These are phyloP conservation scores for Antigone vipio DNA, from an alignment of 2,113 vertebrate species.

Conservation along the genomic window DNA sequence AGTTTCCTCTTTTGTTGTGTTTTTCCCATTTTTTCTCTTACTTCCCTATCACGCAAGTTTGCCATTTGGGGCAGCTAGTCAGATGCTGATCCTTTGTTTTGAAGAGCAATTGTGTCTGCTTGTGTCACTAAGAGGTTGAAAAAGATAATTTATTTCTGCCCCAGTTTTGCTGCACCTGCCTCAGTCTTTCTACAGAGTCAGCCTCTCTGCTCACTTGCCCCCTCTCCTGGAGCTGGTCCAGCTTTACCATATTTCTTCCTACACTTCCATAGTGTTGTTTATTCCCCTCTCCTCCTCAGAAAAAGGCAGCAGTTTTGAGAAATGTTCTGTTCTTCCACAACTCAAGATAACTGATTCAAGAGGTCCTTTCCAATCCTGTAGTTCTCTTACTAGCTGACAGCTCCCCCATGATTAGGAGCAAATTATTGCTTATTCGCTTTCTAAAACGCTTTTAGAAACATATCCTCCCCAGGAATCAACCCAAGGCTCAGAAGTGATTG, in stretches of 20 bases:
- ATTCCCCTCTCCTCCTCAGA: neutral
- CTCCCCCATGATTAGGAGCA: neutral
- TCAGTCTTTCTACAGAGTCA: neutral
- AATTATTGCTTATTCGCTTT: neutral
- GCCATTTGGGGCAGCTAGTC: neutral
- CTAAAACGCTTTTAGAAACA: neutral
- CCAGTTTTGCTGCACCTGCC: neutral
- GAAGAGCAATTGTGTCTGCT: neutral
- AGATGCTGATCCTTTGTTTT: neutral
- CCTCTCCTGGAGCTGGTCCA: neutral
- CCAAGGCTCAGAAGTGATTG: neutral
- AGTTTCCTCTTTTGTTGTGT: slow-evolving; percentile 3
- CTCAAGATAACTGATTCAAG: neutral
- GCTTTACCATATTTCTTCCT: neutral
- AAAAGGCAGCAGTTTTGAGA: neutral
- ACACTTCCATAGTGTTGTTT: neutral
- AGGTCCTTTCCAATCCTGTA: neutral
- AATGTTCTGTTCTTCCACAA: neutral
- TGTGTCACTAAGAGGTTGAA: neutral
- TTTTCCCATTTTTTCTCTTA: neutral
- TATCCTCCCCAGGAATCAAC: neutral
- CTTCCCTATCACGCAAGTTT: slow-evolving; percentile 1
- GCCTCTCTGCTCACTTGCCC: neutral
- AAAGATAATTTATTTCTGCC: neutral
- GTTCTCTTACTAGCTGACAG: neutral